Conservation (phyloP, 2,797 vertebrate genomes). For the Gouania willdenowi region DNA sequence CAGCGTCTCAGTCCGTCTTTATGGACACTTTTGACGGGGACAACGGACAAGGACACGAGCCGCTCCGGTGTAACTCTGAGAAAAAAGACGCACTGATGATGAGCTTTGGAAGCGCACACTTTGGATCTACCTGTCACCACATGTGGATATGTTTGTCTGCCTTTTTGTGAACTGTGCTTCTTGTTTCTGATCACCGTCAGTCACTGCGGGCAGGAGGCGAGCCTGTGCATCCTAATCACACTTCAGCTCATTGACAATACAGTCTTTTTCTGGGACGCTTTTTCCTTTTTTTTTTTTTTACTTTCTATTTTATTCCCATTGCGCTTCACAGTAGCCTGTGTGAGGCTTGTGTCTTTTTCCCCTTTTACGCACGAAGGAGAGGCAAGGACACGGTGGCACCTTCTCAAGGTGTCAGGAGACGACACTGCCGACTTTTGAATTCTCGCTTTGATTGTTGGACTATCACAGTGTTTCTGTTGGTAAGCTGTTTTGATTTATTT, state of each 20-base stretch:
- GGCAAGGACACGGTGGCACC: constrained; percentile 30
- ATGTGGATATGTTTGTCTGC: constrained; percentile 40
- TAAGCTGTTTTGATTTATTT: constrained; percentile 39
- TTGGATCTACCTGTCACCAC: constrained; percentile 62
- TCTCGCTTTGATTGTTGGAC: constrained; percentile 7
- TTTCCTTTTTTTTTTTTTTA: constrained; percentile 41
- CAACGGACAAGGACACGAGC: constrained; percentile 70
- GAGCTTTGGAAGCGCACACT: constrained; percentile 11
- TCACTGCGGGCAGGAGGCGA: constrained; percentile 72
- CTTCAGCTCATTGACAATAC: constrained; percentile 79
- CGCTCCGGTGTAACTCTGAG: constrained; percentile 47
- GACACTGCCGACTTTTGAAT: constrained; percentile 44
- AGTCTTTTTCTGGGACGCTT: constrained; percentile 79
- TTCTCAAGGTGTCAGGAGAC: constrained; percentile 36
- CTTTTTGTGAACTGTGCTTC: constrained; percentile 43
- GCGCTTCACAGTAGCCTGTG: constrained; percentile 58
- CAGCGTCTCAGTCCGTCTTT: constrained; percentile 32
- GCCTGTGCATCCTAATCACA: constrained; percentile 76
- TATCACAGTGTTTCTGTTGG: constrained; percentile 41
- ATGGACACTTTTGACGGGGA: constrained; percentile 62
- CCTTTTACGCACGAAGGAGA: constrained; percentile 10
- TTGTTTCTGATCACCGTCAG: constrained; percentile 59
- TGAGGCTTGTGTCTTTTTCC: constrained; percentile 40
- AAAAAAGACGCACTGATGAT: constrained; percentile 31
- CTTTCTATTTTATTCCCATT: constrained; percentile 42